Evolutionary conservation across 1,140 invertebrate species (phyloP).

Genomic region (Drosophila lini): DNA sequence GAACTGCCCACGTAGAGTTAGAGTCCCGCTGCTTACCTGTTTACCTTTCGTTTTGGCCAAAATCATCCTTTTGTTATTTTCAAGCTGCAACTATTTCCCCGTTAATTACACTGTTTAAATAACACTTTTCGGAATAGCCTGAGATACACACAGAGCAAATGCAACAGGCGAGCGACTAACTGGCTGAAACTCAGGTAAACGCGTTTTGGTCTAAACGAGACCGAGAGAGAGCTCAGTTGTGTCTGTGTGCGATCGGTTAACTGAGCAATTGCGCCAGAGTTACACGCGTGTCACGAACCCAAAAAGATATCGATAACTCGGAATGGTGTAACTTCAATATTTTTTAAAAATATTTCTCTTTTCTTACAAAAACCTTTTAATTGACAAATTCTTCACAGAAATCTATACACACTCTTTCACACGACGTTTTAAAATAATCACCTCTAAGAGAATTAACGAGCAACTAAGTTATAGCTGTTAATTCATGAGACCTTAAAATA

Average conservation of each 20-base stretch:
- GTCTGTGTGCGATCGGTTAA: constrained; percentile 31
- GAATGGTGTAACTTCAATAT: not conserved
- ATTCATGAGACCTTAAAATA: not conserved
- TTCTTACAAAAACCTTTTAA: too few relatives aligned
- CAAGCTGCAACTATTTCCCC: constrained; percentile 2
- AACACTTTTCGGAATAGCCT: not conserved
- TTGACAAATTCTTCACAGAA: too few relatives aligned
- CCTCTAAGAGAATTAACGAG: not conserved
- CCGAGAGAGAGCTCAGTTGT: constrained; percentile 19
- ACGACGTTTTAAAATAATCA: not conserved
- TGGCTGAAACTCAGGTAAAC: constrained; percentile 54
- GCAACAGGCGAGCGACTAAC: constrained; percentile 66
- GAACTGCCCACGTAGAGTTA: constrained; percentile 70
- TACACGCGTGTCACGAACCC: constrained; percentile 11
- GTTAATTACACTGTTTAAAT: constrained; percentile 4
- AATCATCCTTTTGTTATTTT: constrained; percentile 20
- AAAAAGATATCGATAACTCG: constrained; percentile 25
- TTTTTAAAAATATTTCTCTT: too few relatives aligned
- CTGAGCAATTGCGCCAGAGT: constrained; percentile 5
- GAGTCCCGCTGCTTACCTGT: constrained; percentile 55
- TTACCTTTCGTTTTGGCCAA: constrained; percentile 49
- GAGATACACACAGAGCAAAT: constrained; percentile 16
- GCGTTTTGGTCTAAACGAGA: constrained; percentile 68
- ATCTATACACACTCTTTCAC: too few relatives aligned
- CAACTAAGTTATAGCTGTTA: too few relatives aligned